Conservation (phyloP, 1,140 invertebrate species). For the Paracyclopina nana region DNA sequence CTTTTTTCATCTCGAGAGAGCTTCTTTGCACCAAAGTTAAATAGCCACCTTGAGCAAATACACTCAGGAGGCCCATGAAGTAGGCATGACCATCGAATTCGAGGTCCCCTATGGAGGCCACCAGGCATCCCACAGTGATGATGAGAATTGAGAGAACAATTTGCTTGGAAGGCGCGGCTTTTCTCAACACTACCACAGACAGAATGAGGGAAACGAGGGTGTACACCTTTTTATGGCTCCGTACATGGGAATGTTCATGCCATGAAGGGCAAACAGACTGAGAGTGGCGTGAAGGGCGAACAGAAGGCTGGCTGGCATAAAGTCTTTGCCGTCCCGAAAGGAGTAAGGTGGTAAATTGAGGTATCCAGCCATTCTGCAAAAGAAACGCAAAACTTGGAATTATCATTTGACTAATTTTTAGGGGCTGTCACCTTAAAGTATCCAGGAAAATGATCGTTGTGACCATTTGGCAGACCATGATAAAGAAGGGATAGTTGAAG, state of each 20-base stretch:
- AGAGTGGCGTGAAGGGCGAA: slow-evolving; percentile 30
- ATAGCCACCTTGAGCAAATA: slow-evolving; percentile 30
- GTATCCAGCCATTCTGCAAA: slow-evolving; percentile 16
- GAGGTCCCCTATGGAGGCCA: slow-evolving; percentile 30
- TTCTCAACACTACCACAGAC: slow-evolving; percentile 26
- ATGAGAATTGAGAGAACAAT: slow-evolving; percentile 8
- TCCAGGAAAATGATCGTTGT: slow-evolving; percentile 25
- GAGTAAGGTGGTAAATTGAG: slow-evolving; percentile 24
- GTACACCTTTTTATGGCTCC: slow-evolving; percentile 32
- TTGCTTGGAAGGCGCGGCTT: slow-evolving; percentile 24
- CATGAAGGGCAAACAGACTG: slow-evolving; percentile 28
- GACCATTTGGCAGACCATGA: slow-evolving; percentile 29
- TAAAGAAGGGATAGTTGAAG: slow-evolving; percentile 30
- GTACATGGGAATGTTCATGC: slow-evolving; percentile 36
- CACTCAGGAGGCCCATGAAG: slow-evolving; percentile 28
- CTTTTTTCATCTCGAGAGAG: slow-evolving; percentile 24
- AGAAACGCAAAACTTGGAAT: neutral
- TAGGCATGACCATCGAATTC: slow-evolving; percentile 29
- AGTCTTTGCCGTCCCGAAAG: slow-evolving; percentile 24
- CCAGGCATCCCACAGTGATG: slow-evolving; percentile 23
- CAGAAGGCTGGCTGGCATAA: slow-evolving; percentile 28
- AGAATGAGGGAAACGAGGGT: slow-evolving; percentile 30
- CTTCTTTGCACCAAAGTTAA: slow-evolving; percentile 30
- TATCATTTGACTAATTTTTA: slow-evolving; percentile 22
- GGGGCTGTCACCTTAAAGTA: slow-evolving; percentile 15